These are phyloP conservation scores for Palythoa grandis DNA, from an alignment of 92 coral and sea anemone genomes.

Conservation along the genomic window DNA sequence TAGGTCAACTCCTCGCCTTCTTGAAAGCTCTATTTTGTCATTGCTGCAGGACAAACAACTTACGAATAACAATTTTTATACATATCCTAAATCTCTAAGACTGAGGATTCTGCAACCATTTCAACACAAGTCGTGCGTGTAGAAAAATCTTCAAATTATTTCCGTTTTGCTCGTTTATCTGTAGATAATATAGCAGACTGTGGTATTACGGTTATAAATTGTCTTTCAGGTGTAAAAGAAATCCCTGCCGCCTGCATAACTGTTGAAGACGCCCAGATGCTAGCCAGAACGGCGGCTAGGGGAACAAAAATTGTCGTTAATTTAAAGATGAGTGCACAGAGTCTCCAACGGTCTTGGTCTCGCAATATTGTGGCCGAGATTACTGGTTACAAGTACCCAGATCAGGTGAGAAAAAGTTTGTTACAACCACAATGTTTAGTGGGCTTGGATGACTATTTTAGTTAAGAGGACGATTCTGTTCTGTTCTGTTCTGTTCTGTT, in stretches of 20 bases:
- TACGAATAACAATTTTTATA: too few relatives aligned
- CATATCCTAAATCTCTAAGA: too few relatives aligned
- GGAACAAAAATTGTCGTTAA: conserved; percentile 50
- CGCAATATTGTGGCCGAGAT: conserved; percentile 61
- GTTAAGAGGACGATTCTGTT: too few relatives aligned
- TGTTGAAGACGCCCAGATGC: conserved; percentile 60
- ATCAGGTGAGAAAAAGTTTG: conserved; percentile 37
- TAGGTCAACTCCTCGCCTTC: too few relatives aligned
- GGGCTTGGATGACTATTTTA: too few relatives aligned
- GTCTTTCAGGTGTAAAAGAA: conserved; percentile 26
- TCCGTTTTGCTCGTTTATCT: neutral
- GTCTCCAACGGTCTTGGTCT: conserved; percentile 42
- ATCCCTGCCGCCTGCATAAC: conserved; percentile 60
- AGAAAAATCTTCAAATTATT: too few relatives aligned
- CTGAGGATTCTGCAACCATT: too few relatives aligned
- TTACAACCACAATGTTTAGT: neutral
- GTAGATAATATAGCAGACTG: conserved; percentile 21
- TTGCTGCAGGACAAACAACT: too few relatives aligned
- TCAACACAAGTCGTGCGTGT: too few relatives aligned
- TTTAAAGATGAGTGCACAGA: conserved; percentile 43
- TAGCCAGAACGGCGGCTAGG: conserved; percentile 59
- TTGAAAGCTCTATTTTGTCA: too few relatives aligned
- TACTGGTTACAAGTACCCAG: conserved; percentile 46
- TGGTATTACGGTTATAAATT: neutral
- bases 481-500: too few relatives aligned